Conservation (phyloP, 2,888 invertebrate genomes). For the Polymixis flavicincta region DNA sequence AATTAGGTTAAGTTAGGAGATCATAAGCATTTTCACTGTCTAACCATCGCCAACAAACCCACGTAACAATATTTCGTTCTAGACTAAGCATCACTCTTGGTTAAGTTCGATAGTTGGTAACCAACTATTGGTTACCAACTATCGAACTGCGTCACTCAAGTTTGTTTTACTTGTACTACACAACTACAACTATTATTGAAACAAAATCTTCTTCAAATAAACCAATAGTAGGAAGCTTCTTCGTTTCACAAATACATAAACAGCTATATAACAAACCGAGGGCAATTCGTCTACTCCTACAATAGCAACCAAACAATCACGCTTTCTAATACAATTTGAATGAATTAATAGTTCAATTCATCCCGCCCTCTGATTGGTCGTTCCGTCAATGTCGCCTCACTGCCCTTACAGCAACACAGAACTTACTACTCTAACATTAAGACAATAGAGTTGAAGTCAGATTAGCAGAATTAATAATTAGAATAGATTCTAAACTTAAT, state of each 20-base stretch:
- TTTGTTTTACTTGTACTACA: too few relatives aligned
- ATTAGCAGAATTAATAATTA: conserved; percentile 41
- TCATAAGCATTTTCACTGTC: too few relatives aligned
- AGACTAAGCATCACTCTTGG: too few relatives aligned
- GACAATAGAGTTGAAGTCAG: conserved; percentile 5
- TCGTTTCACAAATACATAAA: background rate
- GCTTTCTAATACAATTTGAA: conserved; percentile 72
- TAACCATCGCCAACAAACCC: too few relatives aligned
- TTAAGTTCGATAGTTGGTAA: too few relatives aligned
- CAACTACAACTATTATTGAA: too few relatives aligned
- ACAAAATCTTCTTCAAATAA: background rate
- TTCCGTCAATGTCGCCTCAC: conserved; percentile 72
- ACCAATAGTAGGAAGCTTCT: background rate
- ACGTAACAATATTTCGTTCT: too few relatives aligned
- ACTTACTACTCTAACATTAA: conserved; percentile 18
- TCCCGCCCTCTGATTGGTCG: conserved; percentile 73
- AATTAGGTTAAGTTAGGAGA: too few relatives aligned
- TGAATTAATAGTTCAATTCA: conserved; percentile 75
- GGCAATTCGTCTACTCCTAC: conserved; percentile 6
- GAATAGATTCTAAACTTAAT: conserved; percentile 62
- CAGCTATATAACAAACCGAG: background rate
- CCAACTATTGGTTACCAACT: too few relatives aligned
- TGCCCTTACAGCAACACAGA: conserved; percentile 13
- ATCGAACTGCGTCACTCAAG: too few relatives aligned
- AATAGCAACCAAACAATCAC: conserved; percentile 69